Evolutionary conservation across 2,888 invertebrate species (phyloP), one percentile per base, ranked within the genome.

Genomic region (Thalpophila matura): DNA sequence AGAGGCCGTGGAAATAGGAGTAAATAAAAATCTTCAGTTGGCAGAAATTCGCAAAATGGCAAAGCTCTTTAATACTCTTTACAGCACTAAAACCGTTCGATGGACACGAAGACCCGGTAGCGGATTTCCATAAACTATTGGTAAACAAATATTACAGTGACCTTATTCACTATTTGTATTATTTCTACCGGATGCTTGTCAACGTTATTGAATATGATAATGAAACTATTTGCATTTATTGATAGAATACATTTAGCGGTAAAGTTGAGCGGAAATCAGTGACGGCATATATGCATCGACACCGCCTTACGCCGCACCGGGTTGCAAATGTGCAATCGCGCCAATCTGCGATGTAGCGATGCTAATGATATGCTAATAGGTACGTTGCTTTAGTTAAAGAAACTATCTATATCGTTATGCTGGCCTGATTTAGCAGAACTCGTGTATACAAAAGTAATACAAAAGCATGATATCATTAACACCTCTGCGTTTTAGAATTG

Each of bases 121-220:
- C n/a, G n/a, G 35, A 46, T 47, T 27, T 49, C 37, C 16, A 56
- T 35, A 22, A 56, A 51, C 37, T 51, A 68, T 49, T 59, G 18
- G n/a, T 33, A 24, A 51, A 51, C 27, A 10, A 35, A 59, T 53
- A n/a, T 38, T 12, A 45, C 16, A 33, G 31, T 58, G 56, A 37
- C 68, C 53, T 22, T 33, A 55, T 61, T 66, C 33, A 14, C 50
- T 56, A 51, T 55, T 67, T 67, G 27, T 49, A 42, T 47, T 58
- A 54, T 55, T 51, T 42, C 14, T 55, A 60, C 45, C 57, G 63
- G 57, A 61, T 45, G 62, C 53, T 57, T 49, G 58, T 57, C 58
- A 57, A 58, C 58, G 60, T 47, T 61, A 60, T 68, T 68, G 54
- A 77, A 72, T 77, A 77, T 77, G 71, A 57, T 77, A 77, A 64